Percentiles rank a stretch among this genome's conserved stretches.
These are phyloP conservation scores for Campodea augens DNA, from an alignment of 1,140 invertebrate genomes.

Conservation along the genomic window DNA sequence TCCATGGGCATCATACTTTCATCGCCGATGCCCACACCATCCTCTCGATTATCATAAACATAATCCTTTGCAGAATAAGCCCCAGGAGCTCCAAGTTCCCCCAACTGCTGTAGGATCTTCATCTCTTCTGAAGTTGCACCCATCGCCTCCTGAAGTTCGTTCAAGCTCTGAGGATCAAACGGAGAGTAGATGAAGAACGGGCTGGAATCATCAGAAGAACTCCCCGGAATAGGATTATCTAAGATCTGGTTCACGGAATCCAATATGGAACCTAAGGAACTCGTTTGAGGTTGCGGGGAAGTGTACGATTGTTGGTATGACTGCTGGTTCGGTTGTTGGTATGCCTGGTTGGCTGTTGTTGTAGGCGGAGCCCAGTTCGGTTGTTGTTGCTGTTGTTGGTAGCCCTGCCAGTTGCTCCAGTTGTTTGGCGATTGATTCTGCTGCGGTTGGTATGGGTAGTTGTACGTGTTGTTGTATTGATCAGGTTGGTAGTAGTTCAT, in stretches of 20 bases:
- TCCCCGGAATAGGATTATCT: background rate
- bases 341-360: no score
- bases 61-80: background rate
- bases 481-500: no score
- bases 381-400: no score
- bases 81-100: constrained; percentile 6
- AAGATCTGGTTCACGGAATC: background rate
- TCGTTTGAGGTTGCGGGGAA: background rate
- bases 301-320: no score
- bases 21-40: background rate
- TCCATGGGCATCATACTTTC: background rate
- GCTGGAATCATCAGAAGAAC: background rate
- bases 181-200: background rate
- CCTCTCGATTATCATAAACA: constrained; percentile 7
- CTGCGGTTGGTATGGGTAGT: no score
- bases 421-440: no score
- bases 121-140: constrained; percentile 20
- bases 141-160: constrained; percentile 20
- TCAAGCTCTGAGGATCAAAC: constrained; percentile 12
- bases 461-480: no score
- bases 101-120: constrained; percentile 19
- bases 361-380: no score
- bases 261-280: background rate
- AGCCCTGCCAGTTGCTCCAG: no score
- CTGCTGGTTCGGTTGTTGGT: no score